Base-by-base conservation (phyloP, 2,113 vertebrate genomes). In the Stegostoma tigrinum region DNA sequence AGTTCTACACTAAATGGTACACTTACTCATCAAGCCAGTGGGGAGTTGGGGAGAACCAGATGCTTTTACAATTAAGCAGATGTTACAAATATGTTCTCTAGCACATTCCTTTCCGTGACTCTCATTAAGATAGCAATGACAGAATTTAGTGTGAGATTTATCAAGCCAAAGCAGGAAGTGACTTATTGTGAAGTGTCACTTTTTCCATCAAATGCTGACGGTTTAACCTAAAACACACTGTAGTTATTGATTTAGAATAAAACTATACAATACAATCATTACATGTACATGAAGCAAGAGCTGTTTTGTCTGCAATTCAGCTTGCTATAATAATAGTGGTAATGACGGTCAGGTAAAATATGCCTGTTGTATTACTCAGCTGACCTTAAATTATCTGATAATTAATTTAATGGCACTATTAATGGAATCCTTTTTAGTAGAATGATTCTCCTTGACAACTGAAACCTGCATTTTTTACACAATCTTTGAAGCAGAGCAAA, bases 161-260 rank as follows among this genome's bases (percentile, higher is more conserved):
- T 52, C 55, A 24, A 83, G 80, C n/a, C 80, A 83, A 23, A 90
- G 55, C 87, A 90, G 87, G 52, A 90, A 90, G 87, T 90, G 48
- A 90, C 30, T 27, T 90, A 90, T 34, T 61, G 52, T 61, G 27
- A n/a, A 61, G 27, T 61, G 87, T 90, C 87, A 90, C 30, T 61
- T 90, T 61, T 90, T 90, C 87, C 87, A 52, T 61, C 55, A 61
- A 90, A 90, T n/a, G 61, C 52, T 61, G 52, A 83, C 23, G 27
- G 10, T 61, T 90, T 34, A 61, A 90, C 27, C 30, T 64, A 27
- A 90, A 30, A 52, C 30, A 61, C 23, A 61, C 27, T n/a, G 15
- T 17, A 61, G 48, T 61, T 90, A 90, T 90, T 90, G 14, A 61
- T 89, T 61, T 34, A 90, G 4, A 61, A 61, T 52, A 83, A 42